A percentile compares a stretch with the other conserved stretches of the same genome.
Evolutionary conservation across 2,797 vertebrate genomes (phyloP).

Genomic region (Heteromormyrus szaboi): DNA sequence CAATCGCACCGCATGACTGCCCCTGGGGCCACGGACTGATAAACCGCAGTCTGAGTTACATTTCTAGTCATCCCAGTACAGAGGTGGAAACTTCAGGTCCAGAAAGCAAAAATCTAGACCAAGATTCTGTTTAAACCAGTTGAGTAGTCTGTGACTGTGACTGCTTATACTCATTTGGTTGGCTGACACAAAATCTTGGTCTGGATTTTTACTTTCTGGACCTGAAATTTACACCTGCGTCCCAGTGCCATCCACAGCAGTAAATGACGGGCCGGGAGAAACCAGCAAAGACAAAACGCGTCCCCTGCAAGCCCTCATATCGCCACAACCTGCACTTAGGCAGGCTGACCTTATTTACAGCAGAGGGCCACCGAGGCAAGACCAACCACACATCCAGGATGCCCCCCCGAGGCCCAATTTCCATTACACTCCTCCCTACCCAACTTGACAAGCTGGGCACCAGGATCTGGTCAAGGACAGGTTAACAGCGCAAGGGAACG

Average conservation of each 20-base stretch:
- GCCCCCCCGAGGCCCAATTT: background rate
- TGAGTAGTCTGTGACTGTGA: background rate
- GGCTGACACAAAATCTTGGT: background rate
- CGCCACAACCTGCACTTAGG: background rate
- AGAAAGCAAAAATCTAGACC: background rate
- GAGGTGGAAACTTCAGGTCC: background rate
- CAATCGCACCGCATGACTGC: background rate
- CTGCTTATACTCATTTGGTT: background rate
- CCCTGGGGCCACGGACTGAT: background rate
- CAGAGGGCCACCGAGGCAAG: background rate
- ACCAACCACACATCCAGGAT: background rate
- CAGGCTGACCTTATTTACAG: background rate
- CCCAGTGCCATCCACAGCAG: background rate
- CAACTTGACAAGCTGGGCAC: background rate
- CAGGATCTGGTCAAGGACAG: background rate
- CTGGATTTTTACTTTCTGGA: background rate
- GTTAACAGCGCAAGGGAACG: background rate
- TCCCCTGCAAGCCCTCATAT: background rate
- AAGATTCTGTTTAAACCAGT: background rate
- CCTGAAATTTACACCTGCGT: background rate
- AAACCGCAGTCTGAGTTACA: background rate
- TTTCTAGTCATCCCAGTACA: background rate
- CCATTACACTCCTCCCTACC: background rate
- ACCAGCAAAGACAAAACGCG: background rate
- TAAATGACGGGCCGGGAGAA: background rate